Conservation (phyloP, 2,797 vertebrate genomes). For the Anisognathus igniventris region DNA sequence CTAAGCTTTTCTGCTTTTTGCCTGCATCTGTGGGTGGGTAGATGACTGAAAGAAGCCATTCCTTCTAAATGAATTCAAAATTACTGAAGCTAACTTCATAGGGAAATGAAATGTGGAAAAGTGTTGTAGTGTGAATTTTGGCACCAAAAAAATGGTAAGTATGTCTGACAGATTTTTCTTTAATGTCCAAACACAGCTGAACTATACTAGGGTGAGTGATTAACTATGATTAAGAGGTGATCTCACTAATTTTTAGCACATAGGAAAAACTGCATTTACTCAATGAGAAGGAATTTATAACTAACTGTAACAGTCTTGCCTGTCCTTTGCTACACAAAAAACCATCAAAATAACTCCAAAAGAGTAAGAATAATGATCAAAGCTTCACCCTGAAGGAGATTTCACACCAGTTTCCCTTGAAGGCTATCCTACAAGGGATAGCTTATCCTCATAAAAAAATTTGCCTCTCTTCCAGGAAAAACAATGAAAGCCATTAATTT, state of each 20-base stretch:
- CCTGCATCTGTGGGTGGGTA: background rate
- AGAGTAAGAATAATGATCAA: background rate
- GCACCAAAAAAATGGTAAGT: background rate
- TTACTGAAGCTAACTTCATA: background rate
- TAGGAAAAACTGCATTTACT: background rate
- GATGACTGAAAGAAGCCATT: background rate
- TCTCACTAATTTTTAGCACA: background rate
- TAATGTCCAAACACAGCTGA: background rate
- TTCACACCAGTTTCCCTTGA: background rate
- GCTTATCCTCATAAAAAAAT: background rate
- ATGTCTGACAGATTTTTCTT: slow-evolving; percentile 8
- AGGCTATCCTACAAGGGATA: background rate
- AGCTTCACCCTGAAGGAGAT: background rate
- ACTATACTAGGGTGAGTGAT: background rate
- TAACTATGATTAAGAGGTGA: slow-evolving; percentile 4
- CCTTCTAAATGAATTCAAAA: slow-evolving; percentile 49
- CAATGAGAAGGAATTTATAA: background rate
- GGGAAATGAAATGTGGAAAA: background rate
- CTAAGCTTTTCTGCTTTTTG: background rate
- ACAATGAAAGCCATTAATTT: background rate
- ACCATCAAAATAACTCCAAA: background rate
- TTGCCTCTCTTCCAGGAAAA: slow-evolving; percentile 13
- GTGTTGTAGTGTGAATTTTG: background rate
- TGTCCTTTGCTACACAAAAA: background rate
- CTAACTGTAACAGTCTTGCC: background rate